Evolutionary conservation across 2,113 vertebrate species (phyloP), one percentile per base, ranked within the genome.

Genomic region (Irena cyanogastra): DNA sequence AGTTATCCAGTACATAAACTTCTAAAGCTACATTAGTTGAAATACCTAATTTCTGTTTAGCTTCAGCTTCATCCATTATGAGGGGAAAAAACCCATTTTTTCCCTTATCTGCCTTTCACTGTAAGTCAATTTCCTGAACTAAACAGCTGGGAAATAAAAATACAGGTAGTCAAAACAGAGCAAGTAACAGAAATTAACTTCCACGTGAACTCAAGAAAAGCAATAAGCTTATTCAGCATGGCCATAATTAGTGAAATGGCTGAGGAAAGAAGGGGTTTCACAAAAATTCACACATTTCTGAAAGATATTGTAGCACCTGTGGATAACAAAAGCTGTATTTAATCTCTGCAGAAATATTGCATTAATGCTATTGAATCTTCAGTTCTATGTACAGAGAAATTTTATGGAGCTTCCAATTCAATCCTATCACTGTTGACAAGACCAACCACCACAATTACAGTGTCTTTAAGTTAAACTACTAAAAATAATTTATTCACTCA

Each of bases 1-100:
- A 63, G 31, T 24, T 26, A 70, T 4, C 13, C n/a, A 37, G 11
- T 9, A 44, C 2, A 5, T 61, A 53, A 81, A 77, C 13, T 74
- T 17, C 28, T 31, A 61, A 53, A 89, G 60, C 13, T 44, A 16
- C 3, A 1, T 44, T 37, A 63, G 18, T 10, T 59, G 6, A 54
- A 87, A 63, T 1, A 9, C 30, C 8, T 24, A n/a, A 23, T 44
- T 84, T 70, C 37, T 74, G 5, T 74, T 61, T 28, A 50, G 33
- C 7, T 78, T 65, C 11, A 66, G 13, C 57, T 23, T 44, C 16
- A 66, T 7, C 4, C 6, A 26, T 65, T 41, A 30, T 37, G 52
- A 53, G 6, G 6, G 4, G 27, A 17, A 53, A 14, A 13, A 3
- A n/a, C n/a, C n/a, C 1, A 6, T 16, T n/a, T 16, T n/a, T 11